These are phyloP conservation scores for Takifugu ocellatus DNA, from an alignment of 2,797 vertebrate species.

Conservation along the genomic window DNA sequence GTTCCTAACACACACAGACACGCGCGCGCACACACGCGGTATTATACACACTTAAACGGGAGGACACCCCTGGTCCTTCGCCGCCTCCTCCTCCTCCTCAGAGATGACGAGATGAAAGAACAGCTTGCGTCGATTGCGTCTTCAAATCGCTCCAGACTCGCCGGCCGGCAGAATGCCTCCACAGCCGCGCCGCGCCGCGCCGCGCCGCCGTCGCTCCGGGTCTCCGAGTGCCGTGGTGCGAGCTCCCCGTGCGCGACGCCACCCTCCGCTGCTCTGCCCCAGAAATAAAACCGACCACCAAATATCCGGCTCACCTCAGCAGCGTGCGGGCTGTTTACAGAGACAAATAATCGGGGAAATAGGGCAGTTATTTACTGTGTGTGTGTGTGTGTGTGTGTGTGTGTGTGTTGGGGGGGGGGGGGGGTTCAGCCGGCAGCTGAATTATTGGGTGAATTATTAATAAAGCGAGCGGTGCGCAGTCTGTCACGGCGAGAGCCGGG, in stretches of 20 bases:
- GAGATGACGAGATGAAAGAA: slow-evolving; percentile 73
- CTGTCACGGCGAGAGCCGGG: slow-evolving; percentile 61
- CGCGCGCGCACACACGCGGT: slow-evolving; percentile 29
- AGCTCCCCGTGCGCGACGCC: slow-evolving; percentile 37
- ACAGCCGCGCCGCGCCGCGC: too few species aligned
- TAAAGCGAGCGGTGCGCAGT: slow-evolving; percentile 71
- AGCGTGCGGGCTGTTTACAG: slow-evolving; percentile 29
- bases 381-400: not conserved
- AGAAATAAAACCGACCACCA: slow-evolving; percentile 25
- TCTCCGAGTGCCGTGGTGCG: slow-evolving; percentile 1
- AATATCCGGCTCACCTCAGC: slow-evolving; percentile 41
- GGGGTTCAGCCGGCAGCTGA: slow-evolving; percentile 47
- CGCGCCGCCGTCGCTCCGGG: slow-evolving; percentile 5
- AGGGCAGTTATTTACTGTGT: slow-evolving; percentile 48
- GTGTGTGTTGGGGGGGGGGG: slow-evolving; percentile 10
- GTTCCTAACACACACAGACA: slow-evolving; percentile 34
- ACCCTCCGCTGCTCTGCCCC: slow-evolving; percentile 20
- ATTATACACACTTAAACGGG: slow-evolving; percentile 42
- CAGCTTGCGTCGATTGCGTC: slow-evolving; percentile 50
- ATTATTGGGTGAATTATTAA: slow-evolving; percentile 77
- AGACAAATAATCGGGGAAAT: slow-evolving; percentile 16
- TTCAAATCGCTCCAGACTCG: slow-evolving; percentile 1
- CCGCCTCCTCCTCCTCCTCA: slow-evolving; percentile 64
- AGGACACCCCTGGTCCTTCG: slow-evolving; percentile 69
- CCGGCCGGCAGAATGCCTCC: slow-evolving; percentile 46